These are phyloP conservation scores for Lasioglossum oenotherae DNA, from an alignment of 2,888 invertebrate species.

Conservation along the genomic window DNA sequence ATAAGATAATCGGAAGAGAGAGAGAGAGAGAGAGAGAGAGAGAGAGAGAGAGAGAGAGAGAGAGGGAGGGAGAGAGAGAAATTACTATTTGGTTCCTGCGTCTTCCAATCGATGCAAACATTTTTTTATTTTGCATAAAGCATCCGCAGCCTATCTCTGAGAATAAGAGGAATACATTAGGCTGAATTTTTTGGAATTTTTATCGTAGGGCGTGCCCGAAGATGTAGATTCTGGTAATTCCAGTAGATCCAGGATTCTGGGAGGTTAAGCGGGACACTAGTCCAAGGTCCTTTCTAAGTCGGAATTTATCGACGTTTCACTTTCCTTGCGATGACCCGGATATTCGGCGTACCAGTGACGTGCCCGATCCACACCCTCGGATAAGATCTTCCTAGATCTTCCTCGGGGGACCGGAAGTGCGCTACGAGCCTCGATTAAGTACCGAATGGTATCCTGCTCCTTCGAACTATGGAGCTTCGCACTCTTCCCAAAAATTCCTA, in stretches of 20 bases:
- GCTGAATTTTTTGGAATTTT: background rate
- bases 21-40: no score
- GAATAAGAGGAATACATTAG: background rate
- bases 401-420: constrained; percentile 26
- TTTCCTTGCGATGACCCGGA: constrained; percentile 68
- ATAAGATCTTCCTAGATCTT: constrained; percentile 49
- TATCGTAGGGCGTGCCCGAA: background rate
- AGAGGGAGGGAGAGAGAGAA: no score
- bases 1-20: no score
- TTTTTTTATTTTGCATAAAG: no score
- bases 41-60: no score
- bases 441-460: background rate
- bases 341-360: constrained; percentile 58
- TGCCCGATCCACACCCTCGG: constrained; percentile 53
- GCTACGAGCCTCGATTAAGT: constrained; percentile 42
- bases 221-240: background rate
- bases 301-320: constrained; percentile 71
- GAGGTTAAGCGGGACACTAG: constrained; percentile 63
- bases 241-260: background rate
- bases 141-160: no score
- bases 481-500: background rate
- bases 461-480: background rate
- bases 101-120: no score
- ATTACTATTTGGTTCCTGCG: no score
- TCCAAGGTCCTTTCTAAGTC: constrained; percentile 68